Base-by-base conservation (phyloP, 2,113 vertebrate species). In the Psephotus haematonotus region DNA sequence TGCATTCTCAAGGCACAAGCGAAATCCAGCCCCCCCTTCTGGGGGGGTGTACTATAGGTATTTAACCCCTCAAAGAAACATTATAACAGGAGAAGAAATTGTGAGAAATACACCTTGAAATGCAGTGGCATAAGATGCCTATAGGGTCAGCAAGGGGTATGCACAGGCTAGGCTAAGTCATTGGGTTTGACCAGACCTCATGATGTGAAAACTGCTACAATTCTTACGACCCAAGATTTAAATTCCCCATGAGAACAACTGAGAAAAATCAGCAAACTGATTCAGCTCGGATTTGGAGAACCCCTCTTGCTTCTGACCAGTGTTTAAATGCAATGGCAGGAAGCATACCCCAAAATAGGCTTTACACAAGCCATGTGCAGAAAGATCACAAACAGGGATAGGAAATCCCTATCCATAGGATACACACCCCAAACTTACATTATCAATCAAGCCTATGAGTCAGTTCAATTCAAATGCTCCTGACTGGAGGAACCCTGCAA, bases 291-390 rank as follows among this genome's bases (percentile, higher is more conserved):
- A 29, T 72, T 76, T 85, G 17, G 52, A 77, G 71, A 86, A 17
- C 2, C 1, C 18, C 8, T 71, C 33, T 60, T 35, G 5, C 39
- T 75, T 75, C 65, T 82, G 11, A n/a, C 25, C 33, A 24, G 35
- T 49, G 16, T 84, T 78, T 33, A 87, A 75, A 15, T 1, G 2
- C 15, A 57, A 3, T 33, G 10, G 28, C 29, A 60, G 19, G 31
- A 75, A 63, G 11, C 60, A 7, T 65, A 62, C 11, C 7, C 23
- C 44, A 64, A 88, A 75, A 55, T 1, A 64, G 25, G 31, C 16
- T 14, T 67, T 68, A 55, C 9, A 46, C 5, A 65, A 53, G 13
- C 6, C 5, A 11, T 0, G 0, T 0, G 0, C 33, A 76, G 55
- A 53, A 95, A 78, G 27, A 75, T 5, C 43, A 68, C 20, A 28